A percentile compares a stretch with the other conserved stretches of the same genome.
Conservation (phyloP, 35 echinoderm and acorn worm genomes). For the Heliocidaris erythrogramma region DNA sequence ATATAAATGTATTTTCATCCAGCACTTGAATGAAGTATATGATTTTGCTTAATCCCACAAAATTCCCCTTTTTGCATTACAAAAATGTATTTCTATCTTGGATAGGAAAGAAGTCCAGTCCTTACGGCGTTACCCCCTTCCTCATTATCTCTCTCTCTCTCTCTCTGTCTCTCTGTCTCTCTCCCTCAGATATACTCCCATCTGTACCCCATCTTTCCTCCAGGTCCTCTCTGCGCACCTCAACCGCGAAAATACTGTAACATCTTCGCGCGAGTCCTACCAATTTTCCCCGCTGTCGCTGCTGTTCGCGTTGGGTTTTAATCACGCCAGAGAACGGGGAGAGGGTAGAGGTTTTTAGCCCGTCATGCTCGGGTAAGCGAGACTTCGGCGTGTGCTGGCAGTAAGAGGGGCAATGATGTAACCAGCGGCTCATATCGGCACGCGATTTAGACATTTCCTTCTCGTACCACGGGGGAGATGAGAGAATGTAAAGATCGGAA, state of each 20-base stretch:
- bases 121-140: not conserved
- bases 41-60: too few species aligned
- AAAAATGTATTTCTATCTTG: too few species aligned
- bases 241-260: slow-evolving; percentile 38
- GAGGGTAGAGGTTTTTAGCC: not conserved
- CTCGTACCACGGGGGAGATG: not conserved
- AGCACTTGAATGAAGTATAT: too few species aligned
- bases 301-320: not conserved
- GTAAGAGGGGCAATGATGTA: slow-evolving; percentile 26
- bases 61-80: too few species aligned
- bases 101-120: too few species aligned
- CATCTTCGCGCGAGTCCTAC: slow-evolving; percentile 28
- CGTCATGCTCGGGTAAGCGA: slow-evolving; percentile 26
- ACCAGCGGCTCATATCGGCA: slow-evolving; percentile 41
- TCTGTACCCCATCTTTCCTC: not conserved
- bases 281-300: slow-evolving; percentile 41
- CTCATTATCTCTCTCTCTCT: not conserved
- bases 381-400: not conserved
- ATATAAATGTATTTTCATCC: too few species aligned
- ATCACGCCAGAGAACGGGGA: not conserved
- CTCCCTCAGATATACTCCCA: not conserved
- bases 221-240: not conserved
- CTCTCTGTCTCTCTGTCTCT: not conserved
- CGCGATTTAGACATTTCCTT: slow-evolving; percentile 40
- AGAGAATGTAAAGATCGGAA: not conserved